phyloP scores from a whole-genome alignment of 2,797 vertebrate species.

The Epinephelus awoara region DNA sequence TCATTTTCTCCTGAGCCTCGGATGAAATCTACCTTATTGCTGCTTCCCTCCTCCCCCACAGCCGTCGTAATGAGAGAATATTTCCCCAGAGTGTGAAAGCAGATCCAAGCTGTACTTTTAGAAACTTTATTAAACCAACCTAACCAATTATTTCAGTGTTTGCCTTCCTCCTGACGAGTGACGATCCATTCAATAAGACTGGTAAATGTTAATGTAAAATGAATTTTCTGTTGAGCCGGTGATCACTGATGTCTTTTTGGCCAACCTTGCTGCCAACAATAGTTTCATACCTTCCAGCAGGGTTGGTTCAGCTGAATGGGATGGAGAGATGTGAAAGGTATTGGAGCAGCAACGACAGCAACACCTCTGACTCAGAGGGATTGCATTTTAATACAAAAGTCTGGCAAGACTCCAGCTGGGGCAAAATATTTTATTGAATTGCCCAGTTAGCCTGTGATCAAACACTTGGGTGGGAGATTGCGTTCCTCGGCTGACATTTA shows the following conservation, averaged over 20 bases:
- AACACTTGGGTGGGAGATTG: slow-evolving; percentile 65
- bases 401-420: slow-evolving; percentile 66
- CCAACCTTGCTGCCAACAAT: slow-evolving; percentile 24
- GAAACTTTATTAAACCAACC: slow-evolving; percentile 86
- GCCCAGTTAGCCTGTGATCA: slow-evolving; percentile 78
- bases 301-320: slow-evolving; percentile 24
- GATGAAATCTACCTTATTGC: slow-evolving; percentile 84
- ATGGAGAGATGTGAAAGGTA: slow-evolving; percentile 32
- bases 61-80: slow-evolving; percentile 83
- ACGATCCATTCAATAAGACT: slow-evolving; percentile 61
- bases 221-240: slow-evolving; percentile 42
- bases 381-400: slow-evolving; percentile 73
- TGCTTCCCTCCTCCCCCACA: slow-evolving; percentile 74
- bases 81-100: slow-evolving; percentile 84
- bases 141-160: slow-evolving; percentile 77
- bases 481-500: slow-evolving; percentile 68
- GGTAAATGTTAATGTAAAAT: slow-evolving; percentile 72
- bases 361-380: slow-evolving; percentile 56
- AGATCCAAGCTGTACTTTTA: slow-evolving; percentile 78
- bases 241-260: slow-evolving; percentile 30
- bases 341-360: slow-evolving; percentile 30
- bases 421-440: slow-evolving; percentile 77
- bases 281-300: slow-evolving; percentile 33
- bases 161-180: slow-evolving; percentile 64
- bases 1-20: slow-evolving; percentile 80